These are phyloP conservation scores for Nemoura dubitans DNA, from an alignment of 2,888 invertebrate genomes.

Conservation along the genomic window DNA sequence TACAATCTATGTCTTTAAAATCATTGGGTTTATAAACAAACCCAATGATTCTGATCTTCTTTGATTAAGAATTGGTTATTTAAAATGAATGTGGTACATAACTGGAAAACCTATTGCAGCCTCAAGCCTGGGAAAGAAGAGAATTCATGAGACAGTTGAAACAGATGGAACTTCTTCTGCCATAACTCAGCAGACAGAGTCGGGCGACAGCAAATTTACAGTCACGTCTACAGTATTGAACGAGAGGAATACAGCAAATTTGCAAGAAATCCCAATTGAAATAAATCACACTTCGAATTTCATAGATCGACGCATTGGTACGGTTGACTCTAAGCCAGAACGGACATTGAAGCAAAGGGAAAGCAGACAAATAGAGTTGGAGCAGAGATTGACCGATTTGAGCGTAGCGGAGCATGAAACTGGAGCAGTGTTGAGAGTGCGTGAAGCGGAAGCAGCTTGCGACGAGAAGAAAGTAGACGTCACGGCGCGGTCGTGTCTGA, in stretches of 20 bases:
- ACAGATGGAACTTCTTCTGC: neutral
- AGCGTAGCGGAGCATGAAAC: neutral
- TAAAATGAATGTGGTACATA: too few species aligned
- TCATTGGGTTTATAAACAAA: too few species aligned
- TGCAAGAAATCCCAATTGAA: neutral
- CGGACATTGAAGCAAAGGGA: neutral
- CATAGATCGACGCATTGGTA: neutral
- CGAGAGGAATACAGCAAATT: neutral
- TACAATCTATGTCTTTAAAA: too few species aligned
- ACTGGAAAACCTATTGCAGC: neutral
- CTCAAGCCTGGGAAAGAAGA: neutral
- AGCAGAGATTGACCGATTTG: too few species aligned
- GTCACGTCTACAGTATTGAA: neutral
- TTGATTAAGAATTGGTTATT: too few species aligned
- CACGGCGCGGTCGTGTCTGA: neutral
- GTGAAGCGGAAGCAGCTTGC: neutral
- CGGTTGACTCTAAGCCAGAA: neutral
- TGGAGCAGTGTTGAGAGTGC: neutral
- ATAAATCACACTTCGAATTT: neutral
- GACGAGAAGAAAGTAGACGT: neutral
- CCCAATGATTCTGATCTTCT: too few species aligned
- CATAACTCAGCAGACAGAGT: neutral
- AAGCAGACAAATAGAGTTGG: neutral
- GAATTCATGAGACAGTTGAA: neutral
- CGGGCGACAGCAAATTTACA: neutral